These are phyloP conservation scores for Wasmannia auropunctata DNA, from an alignment of 1,140 invertebrate genomes.

Conservation along the genomic window DNA sequence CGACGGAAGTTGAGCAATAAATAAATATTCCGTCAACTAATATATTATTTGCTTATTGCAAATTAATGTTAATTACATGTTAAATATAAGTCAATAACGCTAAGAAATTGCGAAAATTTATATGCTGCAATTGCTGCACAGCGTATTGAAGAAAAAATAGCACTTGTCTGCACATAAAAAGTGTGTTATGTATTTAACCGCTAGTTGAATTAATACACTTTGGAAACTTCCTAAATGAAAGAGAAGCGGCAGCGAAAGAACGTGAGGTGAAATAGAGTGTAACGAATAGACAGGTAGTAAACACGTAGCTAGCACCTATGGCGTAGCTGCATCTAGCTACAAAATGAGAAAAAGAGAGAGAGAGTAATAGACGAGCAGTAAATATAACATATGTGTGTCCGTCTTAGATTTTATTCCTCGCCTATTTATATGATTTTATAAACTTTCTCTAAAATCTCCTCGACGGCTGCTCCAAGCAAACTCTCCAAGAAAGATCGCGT, in stretches of 20 bases:
- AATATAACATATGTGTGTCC: background rate
- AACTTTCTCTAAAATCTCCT: constrained; percentile 52
- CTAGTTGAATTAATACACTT: background rate
- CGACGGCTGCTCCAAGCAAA: background rate
- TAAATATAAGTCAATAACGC: background rate
- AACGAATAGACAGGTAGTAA: constrained; percentile 20
- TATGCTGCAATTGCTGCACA: background rate
- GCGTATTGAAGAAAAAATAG: background rate
- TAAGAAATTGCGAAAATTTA: background rate
- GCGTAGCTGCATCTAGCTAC: background rate
- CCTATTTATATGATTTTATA: constrained; percentile 12
- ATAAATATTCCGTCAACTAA: background rate
- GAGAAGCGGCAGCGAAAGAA: constrained; percentile 11
- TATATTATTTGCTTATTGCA: background rate
- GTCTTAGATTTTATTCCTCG: background rate
- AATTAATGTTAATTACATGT: background rate
- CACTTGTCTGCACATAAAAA: background rate
- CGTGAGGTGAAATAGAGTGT: constrained; percentile 33
- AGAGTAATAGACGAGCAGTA: background rate
- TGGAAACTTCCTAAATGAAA: constrained; percentile 17
- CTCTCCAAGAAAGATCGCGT: constrained; percentile 22
- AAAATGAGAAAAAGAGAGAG: background rate
- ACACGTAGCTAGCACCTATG: background rate
- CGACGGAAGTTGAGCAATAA: background rate
- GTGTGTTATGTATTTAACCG: background rate